Percentiles rank a stretch among this genome's conserved stretches.
phyloP scores from a whole-genome alignment of 1,140 invertebrate species.

The Monomorium pharaonis region DNA sequence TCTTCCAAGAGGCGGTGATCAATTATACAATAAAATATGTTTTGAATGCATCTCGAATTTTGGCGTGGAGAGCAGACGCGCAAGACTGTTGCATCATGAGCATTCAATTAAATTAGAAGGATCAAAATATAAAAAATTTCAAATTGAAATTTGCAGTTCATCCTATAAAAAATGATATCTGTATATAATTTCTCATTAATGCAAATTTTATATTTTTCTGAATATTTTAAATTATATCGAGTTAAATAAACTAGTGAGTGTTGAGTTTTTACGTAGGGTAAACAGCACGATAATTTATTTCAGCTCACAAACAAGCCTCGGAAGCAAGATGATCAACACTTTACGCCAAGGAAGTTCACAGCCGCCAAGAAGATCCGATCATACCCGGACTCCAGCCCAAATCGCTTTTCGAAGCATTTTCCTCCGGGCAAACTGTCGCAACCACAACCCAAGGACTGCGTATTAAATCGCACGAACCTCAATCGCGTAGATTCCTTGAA shows the following conservation, averaged over 20 bases:
- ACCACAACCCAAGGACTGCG: not conserved
- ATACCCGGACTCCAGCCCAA: not conserved
- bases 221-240: not conserved
- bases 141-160: not conserved
- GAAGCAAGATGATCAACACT: constrained; percentile 12
- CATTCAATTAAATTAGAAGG: not conserved
- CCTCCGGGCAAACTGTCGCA: not conserved
- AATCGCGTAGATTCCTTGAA: not conserved
- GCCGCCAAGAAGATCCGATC: not conserved
- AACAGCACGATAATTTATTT: not conserved
- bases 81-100: too few relatives aligned
- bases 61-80: too few relatives aligned
- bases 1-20: too few relatives aligned
- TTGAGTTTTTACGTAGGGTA: not conserved
- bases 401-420: not conserved
- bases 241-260: not conserved
- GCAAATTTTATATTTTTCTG: not conserved
- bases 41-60: too few relatives aligned
- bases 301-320: constrained; percentile 13
- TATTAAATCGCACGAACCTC: not conserved
- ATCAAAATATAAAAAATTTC: not conserved
- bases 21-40: too few relatives aligned
- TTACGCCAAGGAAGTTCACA: not conserved
- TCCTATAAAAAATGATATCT: not conserved
- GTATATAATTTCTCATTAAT: not conserved